Percentiles rank a stretch among this genome's conserved stretches.
Evolutionary conservation across 1,140 invertebrate species (phyloP).

Genomic region (Hypothenemus hampei): DNA sequence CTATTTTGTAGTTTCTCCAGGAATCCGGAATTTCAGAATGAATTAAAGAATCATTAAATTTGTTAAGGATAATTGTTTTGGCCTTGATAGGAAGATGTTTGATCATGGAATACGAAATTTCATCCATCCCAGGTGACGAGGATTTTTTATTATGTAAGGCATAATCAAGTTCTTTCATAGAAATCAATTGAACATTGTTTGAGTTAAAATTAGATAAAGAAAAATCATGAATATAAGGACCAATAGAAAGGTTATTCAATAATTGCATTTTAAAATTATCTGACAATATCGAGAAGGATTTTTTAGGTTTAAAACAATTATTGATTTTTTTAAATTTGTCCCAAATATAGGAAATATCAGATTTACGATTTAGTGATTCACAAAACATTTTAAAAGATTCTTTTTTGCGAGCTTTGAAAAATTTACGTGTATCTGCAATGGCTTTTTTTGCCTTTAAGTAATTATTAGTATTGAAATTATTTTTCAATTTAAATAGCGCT

Average conservation of each 20-base stretch:
- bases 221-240: not conserved
- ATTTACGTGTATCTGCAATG: no score
- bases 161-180: not conserved
- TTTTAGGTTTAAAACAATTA: not conserved
- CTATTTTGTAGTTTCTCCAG: slow-evolving; percentile 7
- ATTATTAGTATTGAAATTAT: not conserved
- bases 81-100: slow-evolving; percentile 9
- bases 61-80: not conserved
- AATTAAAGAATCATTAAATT: not conserved
- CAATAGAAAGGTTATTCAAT: not conserved
- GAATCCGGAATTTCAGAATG: not conserved
- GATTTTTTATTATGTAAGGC: not conserved
- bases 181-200: not conserved
- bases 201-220: not conserved
- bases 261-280: not conserved
- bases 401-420: not conserved
- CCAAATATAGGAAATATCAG: not conserved
- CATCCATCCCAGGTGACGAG: slow-evolving; percentile 1
- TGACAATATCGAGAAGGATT: not conserved
- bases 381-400: not conserved
- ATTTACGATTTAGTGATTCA: not conserved
- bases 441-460: not conserved
- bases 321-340: not conserved
- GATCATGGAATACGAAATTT: slow-evolving; percentile 7
- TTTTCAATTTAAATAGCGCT: not conserved